These are phyloP conservation scores for Sebastes iracundus DNA, from an alignment of 2,797 vertebrate species.

Conservation along the genomic window DNA sequence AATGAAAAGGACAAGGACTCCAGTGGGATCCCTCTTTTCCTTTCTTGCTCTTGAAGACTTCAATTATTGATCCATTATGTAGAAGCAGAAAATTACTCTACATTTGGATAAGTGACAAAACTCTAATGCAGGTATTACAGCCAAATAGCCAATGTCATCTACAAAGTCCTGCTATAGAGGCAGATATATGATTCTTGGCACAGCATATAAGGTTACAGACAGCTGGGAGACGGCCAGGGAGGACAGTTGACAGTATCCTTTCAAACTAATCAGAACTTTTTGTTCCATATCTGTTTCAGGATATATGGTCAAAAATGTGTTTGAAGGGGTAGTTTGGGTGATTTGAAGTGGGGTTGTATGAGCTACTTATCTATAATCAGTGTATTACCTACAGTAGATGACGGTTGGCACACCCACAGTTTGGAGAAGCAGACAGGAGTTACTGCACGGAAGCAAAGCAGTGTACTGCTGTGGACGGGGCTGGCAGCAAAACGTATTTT, in stretches of 20 bases:
- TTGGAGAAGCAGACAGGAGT: too few species aligned
- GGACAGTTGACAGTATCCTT: conserved; percentile 16
- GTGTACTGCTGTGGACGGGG: too few species aligned
- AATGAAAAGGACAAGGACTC: not conserved
- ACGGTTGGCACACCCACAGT: too few species aligned
- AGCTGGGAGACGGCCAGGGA: conserved; percentile 16
- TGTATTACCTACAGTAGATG: too few species aligned
- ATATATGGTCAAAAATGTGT: not conserved
- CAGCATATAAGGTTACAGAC: conserved; percentile 40
- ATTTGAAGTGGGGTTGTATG: too few species aligned
- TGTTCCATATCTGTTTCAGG: not conserved
- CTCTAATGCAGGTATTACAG: conserved; percentile 23
- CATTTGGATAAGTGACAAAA: conserved; percentile 51
- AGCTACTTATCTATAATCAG: too few species aligned
- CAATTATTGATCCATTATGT: conserved; percentile 27
- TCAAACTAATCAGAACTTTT: conserved; percentile 34
- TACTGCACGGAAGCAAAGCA: too few species aligned
- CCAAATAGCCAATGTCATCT: conserved; percentile 39
- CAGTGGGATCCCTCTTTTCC: not conserved
- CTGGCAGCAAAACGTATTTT: too few species aligned
- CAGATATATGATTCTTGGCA: conserved; percentile 51
- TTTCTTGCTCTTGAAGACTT: not conserved
- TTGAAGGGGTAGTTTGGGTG: not conserved
- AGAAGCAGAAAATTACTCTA: conserved; percentile 15
- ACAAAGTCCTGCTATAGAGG: conserved; percentile 26